These are phyloP conservation scores for Anthoscopus minutus DNA, from an alignment of 2,113 vertebrate species.

Conservation along the genomic window DNA sequence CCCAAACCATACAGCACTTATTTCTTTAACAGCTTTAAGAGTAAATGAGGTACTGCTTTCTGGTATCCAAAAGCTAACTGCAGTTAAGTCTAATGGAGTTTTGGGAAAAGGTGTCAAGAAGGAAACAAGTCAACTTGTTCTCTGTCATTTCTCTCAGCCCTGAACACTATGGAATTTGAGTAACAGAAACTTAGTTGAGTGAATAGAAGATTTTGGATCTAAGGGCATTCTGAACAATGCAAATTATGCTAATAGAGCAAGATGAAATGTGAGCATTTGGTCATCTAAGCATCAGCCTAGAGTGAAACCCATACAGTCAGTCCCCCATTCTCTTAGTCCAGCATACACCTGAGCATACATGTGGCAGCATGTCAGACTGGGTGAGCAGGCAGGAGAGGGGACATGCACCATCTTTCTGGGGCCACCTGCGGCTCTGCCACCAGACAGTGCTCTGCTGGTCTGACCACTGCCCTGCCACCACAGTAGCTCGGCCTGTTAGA, in stretches of 20 bases:
- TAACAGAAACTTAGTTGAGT: background rate
- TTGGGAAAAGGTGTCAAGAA: background rate
- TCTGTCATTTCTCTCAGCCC: background rate
- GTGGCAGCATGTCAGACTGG: fast-evolving
- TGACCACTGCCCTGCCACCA: background rate
- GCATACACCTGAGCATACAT: fast-evolving
- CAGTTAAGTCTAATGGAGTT: background rate
- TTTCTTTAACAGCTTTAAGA: background rate
- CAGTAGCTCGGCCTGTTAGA: background rate
- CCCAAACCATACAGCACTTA: background rate
- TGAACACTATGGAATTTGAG: background rate
- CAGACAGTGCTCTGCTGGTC: background rate
- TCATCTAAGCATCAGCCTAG: background rate
- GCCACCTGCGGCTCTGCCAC: background rate
- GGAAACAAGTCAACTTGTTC: background rate
- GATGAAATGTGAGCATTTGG: background rate
- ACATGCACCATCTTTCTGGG: fast-evolving
- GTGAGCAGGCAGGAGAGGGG: background rate
- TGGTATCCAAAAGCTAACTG: background rate
- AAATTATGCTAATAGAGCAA: background rate
- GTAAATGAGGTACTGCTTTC: background rate
- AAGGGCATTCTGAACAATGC: background rate
- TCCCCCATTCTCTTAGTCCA: background rate
- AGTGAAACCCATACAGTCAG: background rate
- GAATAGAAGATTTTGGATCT: background rate